phyloP scores from a whole-genome alignment of 2,888 invertebrate genomes.

The Lamellibrachia satsuma region DNA sequence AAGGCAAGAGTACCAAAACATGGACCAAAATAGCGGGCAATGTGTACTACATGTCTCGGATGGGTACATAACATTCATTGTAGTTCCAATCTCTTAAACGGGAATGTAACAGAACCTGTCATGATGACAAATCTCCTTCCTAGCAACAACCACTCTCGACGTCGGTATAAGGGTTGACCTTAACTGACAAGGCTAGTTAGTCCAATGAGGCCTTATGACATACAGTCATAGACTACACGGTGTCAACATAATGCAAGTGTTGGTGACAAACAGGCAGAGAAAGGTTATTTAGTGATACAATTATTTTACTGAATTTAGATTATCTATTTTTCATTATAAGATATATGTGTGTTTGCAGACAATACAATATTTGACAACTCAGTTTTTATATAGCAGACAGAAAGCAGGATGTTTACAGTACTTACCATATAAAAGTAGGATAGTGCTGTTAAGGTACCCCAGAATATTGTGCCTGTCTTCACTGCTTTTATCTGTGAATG shows the following conservation, averaged over 20 bases:
- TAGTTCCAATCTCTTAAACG: too few relatives aligned
- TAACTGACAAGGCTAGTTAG: too few relatives aligned
- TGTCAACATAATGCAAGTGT: background rate
- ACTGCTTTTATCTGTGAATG: conserved; percentile 81
- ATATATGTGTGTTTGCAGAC: background rate
- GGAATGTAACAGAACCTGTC: too few relatives aligned
- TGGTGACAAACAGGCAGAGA: background rate
- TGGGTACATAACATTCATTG: too few relatives aligned
- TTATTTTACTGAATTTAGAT: background rate
- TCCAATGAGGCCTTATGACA: background rate
- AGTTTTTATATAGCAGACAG: background rate
- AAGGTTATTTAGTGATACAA: background rate
- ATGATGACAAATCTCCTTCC: too few relatives aligned
- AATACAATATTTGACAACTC: background rate
- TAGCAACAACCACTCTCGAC: too few relatives aligned
- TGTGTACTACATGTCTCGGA: too few relatives aligned
- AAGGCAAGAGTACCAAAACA: too few relatives aligned
- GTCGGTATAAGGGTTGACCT: too few relatives aligned
- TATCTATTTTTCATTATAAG: too few relatives aligned
- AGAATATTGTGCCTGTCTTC: conserved; percentile 96
- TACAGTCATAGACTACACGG: conserved; percentile 46
- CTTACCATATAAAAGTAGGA: conserved; percentile 99
- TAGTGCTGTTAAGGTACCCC: conserved; percentile 91
- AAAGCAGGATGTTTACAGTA: conserved; percentile 23
- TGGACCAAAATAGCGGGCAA: too few relatives aligned